Evolutionary conservation across 2,113 vertebrate genomes (phyloP), one percentile per base, ranked within the genome.

Genomic region (Phalacrocorax brasilianus): DNA sequence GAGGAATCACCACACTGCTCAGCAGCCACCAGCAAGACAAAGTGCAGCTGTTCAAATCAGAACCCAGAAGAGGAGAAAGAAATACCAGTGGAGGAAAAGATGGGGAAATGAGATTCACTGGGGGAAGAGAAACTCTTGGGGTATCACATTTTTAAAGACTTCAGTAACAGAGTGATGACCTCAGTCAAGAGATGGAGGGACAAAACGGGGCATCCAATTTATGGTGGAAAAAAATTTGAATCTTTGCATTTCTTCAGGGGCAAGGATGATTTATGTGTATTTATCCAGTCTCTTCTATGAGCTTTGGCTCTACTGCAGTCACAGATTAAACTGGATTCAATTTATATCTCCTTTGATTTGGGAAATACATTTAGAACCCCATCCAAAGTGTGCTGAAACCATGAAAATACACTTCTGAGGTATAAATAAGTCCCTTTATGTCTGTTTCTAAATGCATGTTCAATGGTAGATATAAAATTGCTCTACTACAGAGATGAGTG

Each of bases 381-480:
- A 89, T 95, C 61, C 70, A 85, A 89, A 81, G 73, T 1, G 0
- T 55, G 61, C 73, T 68, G 70, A 92, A 94, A 78, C n/a, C 52
- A 91, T 45, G 65, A 97, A 95, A 97, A 95, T 68, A 95, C 56
- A 89, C 91, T 94, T 94, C 7, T 74, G 91, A 97, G 84, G 32
- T 72, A 89, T 42, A 30, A 95, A 5, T 53, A 93, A 70, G 49
- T 95, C 91, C 81, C 85, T 96, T 94, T 89, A 96, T 68, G 70
- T 72, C 77, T 89, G 58, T 72, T 93, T 96, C 81, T 83, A 95
- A 97, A 94, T 58, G 62, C 15, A 85, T 70, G 74, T 85, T 97
- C 95, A 96, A 85, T 65, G 77, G 70, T 28, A 89, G 81, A 93
- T 63, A 89, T 96, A 94, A 95, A 96, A 88, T 73, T 58, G 23